A percentile compares a stretch with the other conserved stretches of the same genome.
phyloP scores from a whole-genome alignment of 1,140 invertebrate genomes.

The Drosophila mojavensis region DNA sequence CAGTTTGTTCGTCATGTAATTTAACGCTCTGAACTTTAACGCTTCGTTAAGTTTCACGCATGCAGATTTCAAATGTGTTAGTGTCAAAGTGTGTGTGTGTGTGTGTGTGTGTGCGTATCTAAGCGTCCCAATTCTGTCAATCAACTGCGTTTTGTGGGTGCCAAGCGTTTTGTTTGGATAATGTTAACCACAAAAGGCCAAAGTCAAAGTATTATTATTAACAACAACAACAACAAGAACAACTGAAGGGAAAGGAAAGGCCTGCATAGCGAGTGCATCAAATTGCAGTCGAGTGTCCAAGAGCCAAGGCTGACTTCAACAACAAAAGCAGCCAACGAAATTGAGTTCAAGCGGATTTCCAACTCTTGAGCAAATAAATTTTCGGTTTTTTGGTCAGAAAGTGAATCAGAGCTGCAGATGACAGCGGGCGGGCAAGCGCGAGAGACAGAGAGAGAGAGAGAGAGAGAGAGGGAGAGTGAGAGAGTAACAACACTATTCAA shows the following conservation, averaged over 20 bases:
- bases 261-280: constrained; percentile 51
- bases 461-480: not conserved
- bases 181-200: constrained; percentile 80
- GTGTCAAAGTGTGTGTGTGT: constrained; percentile 13
- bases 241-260: constrained; percentile 64
- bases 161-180: constrained; percentile 80
- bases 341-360: constrained; percentile 53
- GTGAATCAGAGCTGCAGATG: not conserved
- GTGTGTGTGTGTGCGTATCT: constrained; percentile 45
- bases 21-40: constrained; percentile 81
- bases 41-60: constrained; percentile 80
- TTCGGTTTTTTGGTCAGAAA: not conserved
- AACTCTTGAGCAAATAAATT: not conserved
- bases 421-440: not conserved
- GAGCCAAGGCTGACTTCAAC: constrained; percentile 7
- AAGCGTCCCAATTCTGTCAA: constrained; percentile 78
- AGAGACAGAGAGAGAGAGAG: not conserved
- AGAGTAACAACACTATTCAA: constrained; percentile 15
- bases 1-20: constrained; percentile 62
- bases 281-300: constrained; percentile 51
- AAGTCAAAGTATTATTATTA: constrained; percentile 76
- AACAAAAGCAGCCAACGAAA: constrained; percentile 5
- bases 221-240: constrained; percentile 33
- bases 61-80: constrained; percentile 74
- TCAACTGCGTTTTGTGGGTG: constrained; percentile 81